Evolutionary conservation across 92 coral and sea anemone genomes (phyloP).

Genomic region (Plumapathes pennacea): DNA sequence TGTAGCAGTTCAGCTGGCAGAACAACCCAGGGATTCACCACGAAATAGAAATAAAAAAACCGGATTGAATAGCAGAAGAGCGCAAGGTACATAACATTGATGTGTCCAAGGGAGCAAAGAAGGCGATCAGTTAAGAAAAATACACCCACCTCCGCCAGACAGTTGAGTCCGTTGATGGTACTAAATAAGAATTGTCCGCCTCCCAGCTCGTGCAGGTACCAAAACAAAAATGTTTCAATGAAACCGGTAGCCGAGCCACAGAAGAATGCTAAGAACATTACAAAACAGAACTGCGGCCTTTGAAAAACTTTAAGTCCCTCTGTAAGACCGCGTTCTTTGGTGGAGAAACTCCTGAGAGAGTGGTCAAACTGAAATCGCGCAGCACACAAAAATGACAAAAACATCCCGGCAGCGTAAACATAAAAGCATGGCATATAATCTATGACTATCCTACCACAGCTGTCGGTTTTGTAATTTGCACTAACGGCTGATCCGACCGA

Average conservation of each 20-base stretch:
- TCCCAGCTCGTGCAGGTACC: slow-evolving; percentile 95
- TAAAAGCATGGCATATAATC: slow-evolving; percentile 87
- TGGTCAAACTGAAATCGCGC: slow-evolving; percentile 74
- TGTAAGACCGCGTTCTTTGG: slow-evolving; percentile 10
- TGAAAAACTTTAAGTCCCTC: slow-evolving; percentile 66
- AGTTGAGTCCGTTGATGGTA: slow-evolving; percentile 81
- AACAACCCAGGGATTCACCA: slow-evolving; percentile 91
- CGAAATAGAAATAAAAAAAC: slow-evolving; percentile 67
- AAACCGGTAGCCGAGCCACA: slow-evolving; percentile 98
- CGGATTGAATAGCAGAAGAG: slow-evolving; percentile 77
- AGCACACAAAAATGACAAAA: slow-evolving; percentile 72
- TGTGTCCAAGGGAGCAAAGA: slow-evolving; percentile 68
- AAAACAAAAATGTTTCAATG: slow-evolving; percentile 90
- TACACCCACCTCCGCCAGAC: slow-evolving; percentile 81
- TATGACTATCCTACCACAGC: slow-evolving; percentile 70
- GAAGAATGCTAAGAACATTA: slow-evolving; percentile 87
- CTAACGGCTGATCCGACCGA: slow-evolving; percentile 91
- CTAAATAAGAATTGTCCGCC: slow-evolving; percentile 88
- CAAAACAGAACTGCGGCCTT: slow-evolving; percentile 73
- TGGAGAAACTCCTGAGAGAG: slow-evolving; percentile 1
- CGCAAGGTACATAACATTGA: slow-evolving; percentile 80
- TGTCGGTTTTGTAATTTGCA: slow-evolving; percentile 55
- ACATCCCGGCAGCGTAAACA: slow-evolving; percentile 77
- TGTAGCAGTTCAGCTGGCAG: slow-evolving; percentile 91
- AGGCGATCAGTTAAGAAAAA: slow-evolving; percentile 76